phyloP scores from a whole-genome alignment of 2,888 invertebrate genomes.

The Ferrisia virgata region DNA sequence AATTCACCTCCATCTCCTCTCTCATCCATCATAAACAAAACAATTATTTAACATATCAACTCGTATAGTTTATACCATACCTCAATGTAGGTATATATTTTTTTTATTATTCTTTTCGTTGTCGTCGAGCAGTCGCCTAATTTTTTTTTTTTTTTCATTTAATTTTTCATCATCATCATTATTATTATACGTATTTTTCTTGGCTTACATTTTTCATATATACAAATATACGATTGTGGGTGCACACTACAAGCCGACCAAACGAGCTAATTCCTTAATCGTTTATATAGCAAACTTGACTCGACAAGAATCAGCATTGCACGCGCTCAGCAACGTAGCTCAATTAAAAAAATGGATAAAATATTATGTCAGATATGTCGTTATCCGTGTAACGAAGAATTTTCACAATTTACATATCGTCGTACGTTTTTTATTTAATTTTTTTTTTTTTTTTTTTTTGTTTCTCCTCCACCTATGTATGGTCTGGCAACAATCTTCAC shows the following conservation, averaged over 20 bases:
- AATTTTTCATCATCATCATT: neutral
- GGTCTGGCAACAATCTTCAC: too few species aligned
- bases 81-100: neutral
- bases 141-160: neutral
- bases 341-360: neutral
- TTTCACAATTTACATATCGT: neutral
- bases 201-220: neutral
- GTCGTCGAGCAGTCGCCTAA: neutral
- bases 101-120: neutral
- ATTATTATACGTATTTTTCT: neutral
- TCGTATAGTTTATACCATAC: neutral
- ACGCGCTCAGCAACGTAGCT: neutral
- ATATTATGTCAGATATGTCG: too few species aligned
- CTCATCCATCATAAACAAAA: constrained; percentile 39
- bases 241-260: neutral
- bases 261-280: neutral
- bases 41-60: constrained; percentile 30
- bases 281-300: neutral
- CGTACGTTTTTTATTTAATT: too few species aligned
- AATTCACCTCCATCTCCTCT: constrained; percentile 32
- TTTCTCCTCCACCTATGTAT: neutral
- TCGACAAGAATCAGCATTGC: neutral
- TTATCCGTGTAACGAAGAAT: too few species aligned
- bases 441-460: neutral
- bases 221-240: neutral